Base-by-base conservation (phyloP, 2,888 invertebrate species). In the Zaprionus lineosus region DNA sequence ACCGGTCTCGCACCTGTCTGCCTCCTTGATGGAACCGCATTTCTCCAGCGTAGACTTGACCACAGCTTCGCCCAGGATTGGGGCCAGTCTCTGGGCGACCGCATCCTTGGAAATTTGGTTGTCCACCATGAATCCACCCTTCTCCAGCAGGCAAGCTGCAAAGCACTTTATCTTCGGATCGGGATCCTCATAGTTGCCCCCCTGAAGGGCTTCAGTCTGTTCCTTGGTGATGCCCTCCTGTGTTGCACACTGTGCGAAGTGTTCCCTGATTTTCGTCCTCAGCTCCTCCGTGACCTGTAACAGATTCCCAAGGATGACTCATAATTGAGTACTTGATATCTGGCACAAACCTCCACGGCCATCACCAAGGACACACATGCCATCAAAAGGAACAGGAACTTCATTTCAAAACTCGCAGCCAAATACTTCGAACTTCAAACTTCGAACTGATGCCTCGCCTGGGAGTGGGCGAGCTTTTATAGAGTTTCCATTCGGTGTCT, bases 81-180 rank as follows among this genome's bases (percentile, higher is more conserved):
- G 16, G 0, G 51, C 48, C 26, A 87, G 46, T 31, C 74, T 66
- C 1, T 50, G 36, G 2, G 60, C 3, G 2, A 76, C 34, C 1
- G 39, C 51, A 4, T 61, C 76, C 0, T 53, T 63, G 11, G 81
- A 66, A 0, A 88, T 8, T 24, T 71, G 68, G 0, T 85, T 86
- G 39, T 86, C 64, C 33, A 67, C 72, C 2, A 83, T 2, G 9
- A 83, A 56, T 12, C 85, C 87, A 2, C 46, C 19, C 19, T 75
- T 77, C 50, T 88, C 88, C 31, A 89, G 40, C 56, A 86, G 75
- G 16, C 89, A 89, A 4, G 86, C 85, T 11, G 76, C 53, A 44
- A 86, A 86, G 46, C 88, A 88, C 36, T 88, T 86, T 1, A 70
- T 18, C 14, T 69, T 74, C 0, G 73, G 62, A 43, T 76, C 67